Evolutionary conservation across 2,888 invertebrate genomes (phyloP), one percentile per base, ranked within the genome.

Genomic region (Agrotis clavis): DNA sequence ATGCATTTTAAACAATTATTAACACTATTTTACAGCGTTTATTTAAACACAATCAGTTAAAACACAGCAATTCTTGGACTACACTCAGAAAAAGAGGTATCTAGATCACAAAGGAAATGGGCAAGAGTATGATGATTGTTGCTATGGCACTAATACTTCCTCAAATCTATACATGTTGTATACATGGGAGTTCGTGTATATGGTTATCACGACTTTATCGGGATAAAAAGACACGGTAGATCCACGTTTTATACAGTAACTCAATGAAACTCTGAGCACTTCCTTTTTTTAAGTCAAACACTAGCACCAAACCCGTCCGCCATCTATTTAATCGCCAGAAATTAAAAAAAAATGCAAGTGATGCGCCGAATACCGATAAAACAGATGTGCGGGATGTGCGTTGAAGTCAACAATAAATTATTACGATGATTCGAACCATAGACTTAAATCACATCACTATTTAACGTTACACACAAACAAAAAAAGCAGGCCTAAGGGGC

Each of bases 21-120:
- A 68, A n/a, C 71, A 74, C 67, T 59, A 35, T 57, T 74, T 70
- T 69, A 62, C 14, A 19, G 21, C 62, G 48, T 71, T 76, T 71
- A 50, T 68, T 69, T 74, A 56, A 25, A 73, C 71, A 74, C 45
- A 71, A 71, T 74, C 63, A 73, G 71, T 78, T 45, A 77, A 60
- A 75, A 83, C 67, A 82, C 71, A 64, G 57, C 21, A 83, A 86
- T 86, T 82, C 74, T 82, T 83, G 75, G 81, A 82, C 66, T 77
- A 74, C 83, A 88, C 87, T 87, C 81, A 78, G 72, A 77, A 70
- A 89, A 89, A 88, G 89, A 86, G 86, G 80, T 90, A 94, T 86
- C 90, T 92, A 92, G 92, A 94, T 94, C 95, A 96, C 96, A 96
- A 96, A 96, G 96, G 94, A 96, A 95, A 94, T 90, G 92, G 91